Conservation (phyloP, 2,888 invertebrate species). For the Mythimna pallens region DNA sequence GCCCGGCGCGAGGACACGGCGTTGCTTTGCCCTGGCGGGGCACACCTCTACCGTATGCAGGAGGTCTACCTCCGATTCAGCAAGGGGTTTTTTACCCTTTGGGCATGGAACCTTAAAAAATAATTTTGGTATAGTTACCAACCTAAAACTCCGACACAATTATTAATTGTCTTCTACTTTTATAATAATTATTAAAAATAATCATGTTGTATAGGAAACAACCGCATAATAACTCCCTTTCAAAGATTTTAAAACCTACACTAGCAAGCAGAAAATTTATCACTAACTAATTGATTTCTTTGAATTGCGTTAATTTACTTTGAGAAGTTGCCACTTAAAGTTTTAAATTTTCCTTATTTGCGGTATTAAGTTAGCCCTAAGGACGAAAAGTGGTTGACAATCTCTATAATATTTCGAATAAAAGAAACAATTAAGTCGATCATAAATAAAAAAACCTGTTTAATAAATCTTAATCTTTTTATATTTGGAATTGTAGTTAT, state of each 20-base stretch:
- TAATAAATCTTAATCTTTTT: too few species aligned
- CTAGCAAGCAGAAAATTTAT: slow-evolving; percentile 24
- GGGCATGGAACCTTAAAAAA: too few species aligned
- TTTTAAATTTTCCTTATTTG: slow-evolving; percentile 45
- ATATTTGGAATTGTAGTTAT: too few species aligned
- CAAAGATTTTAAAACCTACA: slow-evolving; percentile 10
- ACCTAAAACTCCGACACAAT: not conserved
- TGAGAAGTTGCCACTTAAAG: slow-evolving; percentile 35
- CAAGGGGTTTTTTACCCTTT: too few species aligned
- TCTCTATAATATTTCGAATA: slow-evolving; percentile 1
- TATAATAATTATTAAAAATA: slow-evolving; percentile 7
- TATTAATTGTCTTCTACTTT: not conserved
- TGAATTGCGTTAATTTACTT: slow-evolving; percentile 41
- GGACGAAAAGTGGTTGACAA: slow-evolving; percentile 11
- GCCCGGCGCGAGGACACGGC: too few species aligned
- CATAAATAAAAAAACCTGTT: too few species aligned
- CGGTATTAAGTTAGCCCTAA: slow-evolving; percentile 39
- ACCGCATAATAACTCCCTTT: slow-evolving; percentile 4
- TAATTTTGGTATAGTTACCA: not conserved
- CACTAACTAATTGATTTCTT: slow-evolving; percentile 50
- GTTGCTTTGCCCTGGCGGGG: too few species aligned
- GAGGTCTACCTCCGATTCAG: too few species aligned
- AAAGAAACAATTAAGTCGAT: not conserved
- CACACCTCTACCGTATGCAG: too few species aligned
- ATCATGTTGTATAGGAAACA: not conserved